Evolutionary conservation across 92 coral and sea anemone species (phyloP).

Genomic region (Anthopleura xanthogrammica): DNA sequence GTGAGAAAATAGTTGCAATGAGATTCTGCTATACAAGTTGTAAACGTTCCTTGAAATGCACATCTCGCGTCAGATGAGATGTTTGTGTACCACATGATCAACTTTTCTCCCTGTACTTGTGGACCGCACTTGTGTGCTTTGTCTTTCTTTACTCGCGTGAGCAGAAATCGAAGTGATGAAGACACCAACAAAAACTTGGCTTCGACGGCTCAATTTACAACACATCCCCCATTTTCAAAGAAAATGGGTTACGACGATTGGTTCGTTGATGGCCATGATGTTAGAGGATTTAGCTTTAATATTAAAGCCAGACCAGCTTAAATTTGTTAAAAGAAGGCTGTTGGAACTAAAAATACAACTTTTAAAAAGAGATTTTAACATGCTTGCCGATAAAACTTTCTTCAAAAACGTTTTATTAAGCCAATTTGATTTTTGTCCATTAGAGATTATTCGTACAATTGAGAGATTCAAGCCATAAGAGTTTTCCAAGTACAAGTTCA

Average conservation of each 20-base stretch:
- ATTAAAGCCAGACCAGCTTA: neutral
- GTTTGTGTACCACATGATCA: too few relatives aligned
- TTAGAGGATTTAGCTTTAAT: neutral
- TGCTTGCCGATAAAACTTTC: neutral
- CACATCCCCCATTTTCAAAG: neutral
- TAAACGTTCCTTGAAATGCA: too few relatives aligned
- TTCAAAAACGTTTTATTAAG: too few relatives aligned
- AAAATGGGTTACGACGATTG: neutral
- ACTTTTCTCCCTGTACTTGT: too few relatives aligned
- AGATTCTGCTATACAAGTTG: too few relatives aligned
- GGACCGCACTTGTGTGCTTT: too few relatives aligned
- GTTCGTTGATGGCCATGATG: neutral
- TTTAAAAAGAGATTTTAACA: too few relatives aligned
- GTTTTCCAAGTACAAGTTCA: neutral
- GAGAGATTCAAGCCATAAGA: neutral
- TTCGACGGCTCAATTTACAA: neutral
- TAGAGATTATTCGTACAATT: neutral
- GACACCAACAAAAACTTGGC: neutral
- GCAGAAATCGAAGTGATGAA: neutral
- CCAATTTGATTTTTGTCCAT: neutral
- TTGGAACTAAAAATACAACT: neutral
- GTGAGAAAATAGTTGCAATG: too few relatives aligned
- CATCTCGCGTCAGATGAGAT: too few relatives aligned
- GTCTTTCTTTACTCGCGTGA: neutral
- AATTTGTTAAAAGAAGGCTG: neutral